These are phyloP conservation scores for Notolabrus celidotus DNA, from an alignment of 2,797 vertebrate species.

Conservation along the genomic window DNA sequence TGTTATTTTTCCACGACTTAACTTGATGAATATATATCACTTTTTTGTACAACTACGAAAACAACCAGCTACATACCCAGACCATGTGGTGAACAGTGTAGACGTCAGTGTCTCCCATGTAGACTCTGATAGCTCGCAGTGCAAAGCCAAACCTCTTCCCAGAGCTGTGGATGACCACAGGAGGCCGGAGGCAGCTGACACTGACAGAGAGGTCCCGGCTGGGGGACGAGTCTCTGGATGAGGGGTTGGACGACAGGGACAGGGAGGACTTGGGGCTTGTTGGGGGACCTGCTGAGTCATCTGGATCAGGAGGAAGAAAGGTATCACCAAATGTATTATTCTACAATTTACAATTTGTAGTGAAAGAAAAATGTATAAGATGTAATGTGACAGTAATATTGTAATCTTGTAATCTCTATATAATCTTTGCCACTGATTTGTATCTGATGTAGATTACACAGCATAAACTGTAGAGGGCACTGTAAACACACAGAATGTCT, in stretches of 20 bases:
- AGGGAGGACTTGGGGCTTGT: constrained; percentile 82
- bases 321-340: not conserved
- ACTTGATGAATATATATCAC: too few species aligned
- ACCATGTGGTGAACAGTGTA: constrained; percentile 86
- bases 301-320: constrained; percentile 47
- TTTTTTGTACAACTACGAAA: too few species aligned
- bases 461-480: constrained; percentile 62
- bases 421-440: constrained; percentile 1
- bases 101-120: constrained; percentile 83
- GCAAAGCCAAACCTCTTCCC: constrained; percentile 84
- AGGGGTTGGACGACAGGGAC: constrained; percentile 84
- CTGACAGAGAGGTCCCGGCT: constrained; percentile 79
- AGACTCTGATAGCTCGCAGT: constrained; percentile 81
- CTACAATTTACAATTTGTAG: not conserved
- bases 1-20: too few species aligned
- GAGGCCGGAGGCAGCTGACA: constrained; percentile 79
- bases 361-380: not conserved
- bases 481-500: constrained; percentile 52
- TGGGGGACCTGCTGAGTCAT: constrained; percentile 77
- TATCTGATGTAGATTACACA: constrained; percentile 7
- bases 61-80: constrained; percentile 73
- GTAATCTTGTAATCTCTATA: too few species aligned
- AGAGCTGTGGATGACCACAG: constrained; percentile 84
- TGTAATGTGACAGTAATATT: not conserved
- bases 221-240: constrained; percentile 83